phyloP scores from a whole-genome alignment of 2,888 invertebrate species.

The Mythimna loreyi region DNA sequence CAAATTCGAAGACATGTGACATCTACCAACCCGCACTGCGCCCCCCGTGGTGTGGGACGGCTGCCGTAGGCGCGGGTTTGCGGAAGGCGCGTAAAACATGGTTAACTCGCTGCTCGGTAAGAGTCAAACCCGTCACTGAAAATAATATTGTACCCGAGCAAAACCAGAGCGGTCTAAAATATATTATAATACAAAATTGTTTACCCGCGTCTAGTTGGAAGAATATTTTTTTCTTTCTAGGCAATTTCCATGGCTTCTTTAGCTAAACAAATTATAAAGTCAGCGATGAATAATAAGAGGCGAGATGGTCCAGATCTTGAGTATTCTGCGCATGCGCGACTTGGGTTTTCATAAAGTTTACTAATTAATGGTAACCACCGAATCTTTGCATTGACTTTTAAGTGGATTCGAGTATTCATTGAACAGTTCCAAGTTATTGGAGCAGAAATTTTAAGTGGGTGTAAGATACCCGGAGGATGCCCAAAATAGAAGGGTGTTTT shows the following conservation, averaged over 20 bases:
- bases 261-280: conserved; percentile 49
- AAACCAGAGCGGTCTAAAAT: too few species aligned
- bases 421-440: conserved; percentile 33
- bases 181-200: conserved; percentile 7
- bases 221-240: conserved; percentile 37
- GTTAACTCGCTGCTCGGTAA: too few species aligned
- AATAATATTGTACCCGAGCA: too few species aligned
- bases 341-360: conserved; percentile 41
- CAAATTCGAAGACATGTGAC: too few species aligned
- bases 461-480: neutral
- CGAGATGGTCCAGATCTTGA: neutral
- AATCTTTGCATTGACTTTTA: conserved; percentile 54
- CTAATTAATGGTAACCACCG: conserved; percentile 47
- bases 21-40: too few species aligned
- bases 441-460: conserved; percentile 15
- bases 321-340: conserved; percentile 34
- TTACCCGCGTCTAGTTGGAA: conserved; percentile 8
- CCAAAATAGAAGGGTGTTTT: neutral
- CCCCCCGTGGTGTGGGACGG: too few species aligned
- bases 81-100: too few species aligned
- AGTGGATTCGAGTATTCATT: conserved; percentile 53
- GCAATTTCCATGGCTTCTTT: conserved; percentile 39
- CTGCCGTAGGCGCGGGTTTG: too few species aligned
- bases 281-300: conserved; percentile 45
- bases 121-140: too few species aligned